phyloP scores from a whole-genome alignment of 2,888 invertebrate species.

The Drosophila sordidula region DNA sequence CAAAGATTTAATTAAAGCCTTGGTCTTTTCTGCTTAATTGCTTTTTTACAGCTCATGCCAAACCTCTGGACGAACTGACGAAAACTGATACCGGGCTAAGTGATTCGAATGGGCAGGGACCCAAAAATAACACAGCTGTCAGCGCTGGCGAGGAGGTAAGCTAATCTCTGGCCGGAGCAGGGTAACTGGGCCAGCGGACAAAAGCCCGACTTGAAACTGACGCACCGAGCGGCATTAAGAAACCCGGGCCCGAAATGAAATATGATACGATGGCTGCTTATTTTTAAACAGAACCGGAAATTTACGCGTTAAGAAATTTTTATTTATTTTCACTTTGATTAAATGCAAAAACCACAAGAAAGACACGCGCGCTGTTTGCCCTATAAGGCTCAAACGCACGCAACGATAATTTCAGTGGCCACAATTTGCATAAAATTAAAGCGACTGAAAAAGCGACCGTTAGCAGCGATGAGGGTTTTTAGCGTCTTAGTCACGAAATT shows the following conservation, averaged over 20 bases:
- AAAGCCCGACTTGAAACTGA: constrained; percentile 42
- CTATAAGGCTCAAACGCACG: constrained; percentile 57
- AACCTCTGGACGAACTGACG: constrained; percentile 54
- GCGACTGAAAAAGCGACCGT: constrained; percentile 23
- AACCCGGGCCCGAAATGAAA: constrained; percentile 40
- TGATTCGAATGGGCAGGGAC: constrained; percentile 52
- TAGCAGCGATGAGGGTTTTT: constrained; percentile 43
- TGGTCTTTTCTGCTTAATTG: constrained; percentile 59
- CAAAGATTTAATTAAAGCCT: constrained; percentile 22
- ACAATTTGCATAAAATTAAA: constrained; percentile 71
- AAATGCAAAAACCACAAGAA: constrained; percentile 67
- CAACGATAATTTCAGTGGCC: constrained; percentile 37
- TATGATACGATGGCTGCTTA: constrained; percentile 52
- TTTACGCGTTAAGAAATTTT: constrained; percentile 55
- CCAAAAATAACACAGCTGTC: constrained; percentile 70
- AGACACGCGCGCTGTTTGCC: constrained; percentile 69
- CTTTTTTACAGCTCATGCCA: constrained; percentile 60
- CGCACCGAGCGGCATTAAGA: constrained; percentile 34
- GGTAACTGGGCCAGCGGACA: constrained; percentile 55
- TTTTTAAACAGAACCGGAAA: constrained; percentile 75
- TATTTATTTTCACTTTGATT: constrained; percentile 78
- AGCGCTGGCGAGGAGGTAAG: constrained; percentile 65
- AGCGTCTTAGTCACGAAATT: constrained; percentile 71
- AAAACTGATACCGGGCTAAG: constrained; percentile 55
- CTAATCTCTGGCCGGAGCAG: constrained; percentile 21